Evolutionary conservation across 64 coral and sea anemone genomes (phyloP).

Genomic region (Porites australiensis): DNA sequence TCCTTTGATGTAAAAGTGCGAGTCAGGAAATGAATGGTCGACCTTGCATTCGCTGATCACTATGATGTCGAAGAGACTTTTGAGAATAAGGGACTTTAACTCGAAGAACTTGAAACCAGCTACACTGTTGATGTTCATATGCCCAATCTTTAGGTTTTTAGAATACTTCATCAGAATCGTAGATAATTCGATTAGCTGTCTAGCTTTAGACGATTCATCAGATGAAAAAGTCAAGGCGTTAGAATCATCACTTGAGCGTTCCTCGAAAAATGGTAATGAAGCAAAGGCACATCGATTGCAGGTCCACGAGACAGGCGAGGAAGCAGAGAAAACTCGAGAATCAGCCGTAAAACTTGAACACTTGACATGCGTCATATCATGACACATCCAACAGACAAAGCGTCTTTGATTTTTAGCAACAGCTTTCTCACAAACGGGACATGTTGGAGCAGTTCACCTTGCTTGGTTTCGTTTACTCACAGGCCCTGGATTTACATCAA

Average conservation of each 20-base stretch:
- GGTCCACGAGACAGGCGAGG: background rate
- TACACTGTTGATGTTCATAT: constrained; percentile 27
- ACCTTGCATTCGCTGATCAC: constrained; percentile 32
- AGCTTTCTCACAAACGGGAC: constrained; percentile 10
- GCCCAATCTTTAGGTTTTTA: constrained; percentile 21
- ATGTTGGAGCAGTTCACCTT: background rate
- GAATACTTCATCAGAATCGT: background rate
- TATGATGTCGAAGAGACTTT: constrained; percentile 15
- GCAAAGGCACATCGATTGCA: background rate
- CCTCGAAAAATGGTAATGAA: background rate
- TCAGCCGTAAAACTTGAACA: background rate
- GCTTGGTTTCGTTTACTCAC: background rate
- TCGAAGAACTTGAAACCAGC: constrained; percentile 16
- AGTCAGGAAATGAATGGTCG: constrained; percentile 38
- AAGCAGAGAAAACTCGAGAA: background rate
- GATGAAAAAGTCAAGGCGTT: background rate
- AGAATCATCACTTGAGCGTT: constrained; percentile 2
- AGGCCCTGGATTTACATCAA: constrained; percentile 1
- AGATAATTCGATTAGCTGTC: constrained; percentile 3
- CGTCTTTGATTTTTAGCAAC: constrained; percentile 8
- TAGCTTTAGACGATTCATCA: too few species aligned
- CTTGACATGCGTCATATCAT: background rate
- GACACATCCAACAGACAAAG: constrained; percentile 11
- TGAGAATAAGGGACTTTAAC: background rate
- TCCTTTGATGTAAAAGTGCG: constrained; percentile 27